Evolutionary conservation across 2,113 vertebrate genomes (phyloP).

Genomic region (Dascyllus trimaculatus): DNA sequence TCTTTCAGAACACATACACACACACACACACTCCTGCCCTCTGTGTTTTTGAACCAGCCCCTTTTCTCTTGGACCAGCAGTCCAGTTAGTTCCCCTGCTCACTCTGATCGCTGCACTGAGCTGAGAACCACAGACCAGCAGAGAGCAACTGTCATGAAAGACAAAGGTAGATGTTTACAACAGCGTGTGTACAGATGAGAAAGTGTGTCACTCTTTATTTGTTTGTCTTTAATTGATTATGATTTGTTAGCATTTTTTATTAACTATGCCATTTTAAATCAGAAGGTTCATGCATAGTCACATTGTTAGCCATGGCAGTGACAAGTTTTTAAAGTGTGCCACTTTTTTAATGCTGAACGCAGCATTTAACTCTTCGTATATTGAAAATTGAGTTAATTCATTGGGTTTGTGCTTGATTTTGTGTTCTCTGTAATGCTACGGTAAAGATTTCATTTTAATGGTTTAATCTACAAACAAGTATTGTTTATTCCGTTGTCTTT

Average conservation of each 20-base stretch:
- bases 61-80: slow-evolving; percentile 49
- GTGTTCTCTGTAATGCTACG: neutral
- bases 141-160: slow-evolving; percentile 67
- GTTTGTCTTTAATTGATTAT: neutral
- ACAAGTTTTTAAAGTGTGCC: neutral
- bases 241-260: neutral
- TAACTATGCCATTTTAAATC: neutral
- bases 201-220: neutral
- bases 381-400: neutral
- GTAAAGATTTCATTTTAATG: neutral
- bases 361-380: neutral
- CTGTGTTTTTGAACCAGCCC: slow-evolving; percentile 59
- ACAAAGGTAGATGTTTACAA: slow-evolving; percentile 69
- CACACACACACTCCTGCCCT: slow-evolving; percentile 35
- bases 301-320: neutral
- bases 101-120: slow-evolving; percentile 41
- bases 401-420: neutral
- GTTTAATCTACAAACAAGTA: neutral
- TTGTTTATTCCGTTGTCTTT: neutral
- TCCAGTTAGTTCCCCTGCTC: slow-evolving; percentile 53
- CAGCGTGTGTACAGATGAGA: neutral
- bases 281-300: neutral
- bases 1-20: slow-evolving; percentile 31
- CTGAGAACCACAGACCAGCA: slow-evolving; percentile 20
- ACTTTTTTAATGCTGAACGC: neutral